Evolutionary conservation across 2,888 invertebrate genomes (phyloP).

Genomic region (Dinocampus coccinellae): DNA sequence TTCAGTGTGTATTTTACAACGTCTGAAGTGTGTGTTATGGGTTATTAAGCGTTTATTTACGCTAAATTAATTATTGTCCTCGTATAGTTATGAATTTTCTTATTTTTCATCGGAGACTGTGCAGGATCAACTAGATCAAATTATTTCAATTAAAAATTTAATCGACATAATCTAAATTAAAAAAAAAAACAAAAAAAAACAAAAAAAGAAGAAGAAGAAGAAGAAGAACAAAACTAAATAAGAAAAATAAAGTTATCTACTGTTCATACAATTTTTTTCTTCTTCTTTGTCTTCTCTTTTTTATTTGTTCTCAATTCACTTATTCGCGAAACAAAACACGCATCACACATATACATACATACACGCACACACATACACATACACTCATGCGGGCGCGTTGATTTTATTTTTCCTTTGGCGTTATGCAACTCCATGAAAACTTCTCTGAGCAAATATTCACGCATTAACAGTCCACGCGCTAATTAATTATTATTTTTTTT

Average conservation of each 20-base stretch:
- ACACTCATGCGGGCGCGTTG: slow-evolving; percentile 34
- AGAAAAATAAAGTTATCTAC: slow-evolving; percentile 1
- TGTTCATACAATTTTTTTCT: slow-evolving; percentile 24
- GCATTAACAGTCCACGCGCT: slow-evolving; percentile 9
- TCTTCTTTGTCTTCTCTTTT: slow-evolving; percentile 23
- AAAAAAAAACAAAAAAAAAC: slow-evolving; percentile 2
- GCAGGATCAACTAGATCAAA: slow-evolving; percentile 13
- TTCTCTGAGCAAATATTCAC: slow-evolving; percentile 8
- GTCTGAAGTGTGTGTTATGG: no score
- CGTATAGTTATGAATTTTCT: no score
- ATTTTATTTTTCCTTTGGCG: slow-evolving; percentile 6
- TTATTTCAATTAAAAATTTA: slow-evolving; percentile 26
- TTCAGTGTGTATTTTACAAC: no score
- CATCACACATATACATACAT: slow-evolving; percentile 4
- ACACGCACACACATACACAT: background rate
- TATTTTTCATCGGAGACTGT: background rate
- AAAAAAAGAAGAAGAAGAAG: no score
- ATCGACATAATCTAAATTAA: slow-evolving; percentile 34
- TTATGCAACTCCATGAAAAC: background rate
- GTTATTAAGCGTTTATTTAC: slow-evolving; percentile 5
- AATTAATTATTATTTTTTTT: slow-evolving; percentile 1
- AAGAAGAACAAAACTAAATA: no score
- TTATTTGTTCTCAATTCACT: slow-evolving; percentile 20
- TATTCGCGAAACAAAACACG: background rate
- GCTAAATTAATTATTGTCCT: background rate